These are phyloP conservation scores for Caenorhabditis macrosperma DNA, from an alignment of 2,888 invertebrate genomes.

Conservation along the genomic window DNA sequence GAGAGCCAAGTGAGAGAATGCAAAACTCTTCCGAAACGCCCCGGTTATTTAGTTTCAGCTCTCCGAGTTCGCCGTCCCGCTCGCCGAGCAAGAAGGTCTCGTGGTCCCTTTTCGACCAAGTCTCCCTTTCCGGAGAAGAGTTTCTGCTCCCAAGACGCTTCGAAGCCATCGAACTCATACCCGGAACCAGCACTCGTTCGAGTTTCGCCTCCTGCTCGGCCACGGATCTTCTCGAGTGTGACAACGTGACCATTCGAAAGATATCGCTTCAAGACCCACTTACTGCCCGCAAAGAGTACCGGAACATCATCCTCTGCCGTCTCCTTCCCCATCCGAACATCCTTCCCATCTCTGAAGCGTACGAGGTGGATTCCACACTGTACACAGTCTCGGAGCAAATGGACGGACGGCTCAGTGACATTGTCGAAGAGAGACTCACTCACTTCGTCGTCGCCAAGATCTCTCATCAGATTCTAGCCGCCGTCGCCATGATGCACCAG, in stretches of 20 bases:
- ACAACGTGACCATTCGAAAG: constrained; percentile 56
- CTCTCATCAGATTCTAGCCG: constrained; percentile 52
- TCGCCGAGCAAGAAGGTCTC: constrained; percentile 59
- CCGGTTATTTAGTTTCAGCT: constrained; percentile 41
- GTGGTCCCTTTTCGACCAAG: constrained; percentile 58
- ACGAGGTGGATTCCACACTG: constrained; percentile 48
- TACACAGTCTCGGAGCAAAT: constrained; percentile 58
- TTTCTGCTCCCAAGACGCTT: constrained; percentile 55
- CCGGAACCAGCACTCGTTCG: constrained; percentile 31
- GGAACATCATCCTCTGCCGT: constrained; percentile 54
- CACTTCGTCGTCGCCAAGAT: constrained; percentile 61
- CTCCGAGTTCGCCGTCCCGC: constrained; percentile 41
- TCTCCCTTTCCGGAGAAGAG: constrained; percentile 54
- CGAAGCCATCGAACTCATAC: constrained; percentile 54
- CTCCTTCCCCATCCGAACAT: constrained; percentile 60
- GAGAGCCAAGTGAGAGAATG: constrained; percentile 22
- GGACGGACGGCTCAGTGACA: constrained; percentile 57
- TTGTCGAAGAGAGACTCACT: constrained; percentile 52
- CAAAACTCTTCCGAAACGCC: not conserved
- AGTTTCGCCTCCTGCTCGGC: constrained; percentile 38
- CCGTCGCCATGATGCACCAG: constrained; percentile 59
- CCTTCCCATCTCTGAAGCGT: constrained; percentile 47
- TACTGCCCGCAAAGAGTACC: constrained; percentile 42
- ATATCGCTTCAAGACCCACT: constrained; percentile 54
- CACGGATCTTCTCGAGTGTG: constrained; percentile 45